phyloP scores from a whole-genome alignment of 2,113 vertebrate species.

The Solenodon paradoxus region DNA sequence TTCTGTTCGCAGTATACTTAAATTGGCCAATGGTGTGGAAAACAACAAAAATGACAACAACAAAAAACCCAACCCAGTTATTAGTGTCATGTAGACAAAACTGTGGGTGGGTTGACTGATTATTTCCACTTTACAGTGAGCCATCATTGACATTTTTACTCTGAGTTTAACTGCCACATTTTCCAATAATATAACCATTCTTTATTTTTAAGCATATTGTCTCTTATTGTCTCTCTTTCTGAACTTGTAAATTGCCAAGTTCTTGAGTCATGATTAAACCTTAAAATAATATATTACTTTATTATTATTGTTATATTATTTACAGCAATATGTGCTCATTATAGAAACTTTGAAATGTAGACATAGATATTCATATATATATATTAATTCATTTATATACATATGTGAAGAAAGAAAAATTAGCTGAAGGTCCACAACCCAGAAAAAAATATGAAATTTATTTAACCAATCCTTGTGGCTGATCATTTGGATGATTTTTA shows the following conservation, averaged over 20 bases:
- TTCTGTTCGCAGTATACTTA: background rate
- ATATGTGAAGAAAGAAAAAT: background rate
- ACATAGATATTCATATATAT: too few species aligned
- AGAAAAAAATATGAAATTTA: background rate
- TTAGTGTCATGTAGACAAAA: slow-evolving; percentile 34
- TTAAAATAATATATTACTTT: background rate
- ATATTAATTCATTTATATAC: too few species aligned
- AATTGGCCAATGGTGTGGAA: background rate
- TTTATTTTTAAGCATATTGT: background rate
- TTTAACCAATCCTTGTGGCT: background rate
- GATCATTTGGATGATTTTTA: background rate
- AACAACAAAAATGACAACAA: background rate
- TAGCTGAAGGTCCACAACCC: background rate
- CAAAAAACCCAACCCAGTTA: slow-evolving; percentile 36
- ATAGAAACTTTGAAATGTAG: background rate
- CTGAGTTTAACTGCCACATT: background rate
- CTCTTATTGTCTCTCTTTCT: background rate
- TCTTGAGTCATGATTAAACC: background rate
- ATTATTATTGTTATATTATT: background rate
- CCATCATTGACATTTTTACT: background rate
- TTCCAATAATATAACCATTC: background rate
- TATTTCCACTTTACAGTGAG: slow-evolving; percentile 1
- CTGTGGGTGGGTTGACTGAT: background rate
- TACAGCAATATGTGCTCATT: background rate
- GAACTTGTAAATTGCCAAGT: background rate